Percentiles rank a stretch among this genome's conserved stretches.
Evolutionary conservation across 2,888 invertebrate genomes (phyloP).

Genomic region (Marasmarcha lunaedactyla): DNA sequence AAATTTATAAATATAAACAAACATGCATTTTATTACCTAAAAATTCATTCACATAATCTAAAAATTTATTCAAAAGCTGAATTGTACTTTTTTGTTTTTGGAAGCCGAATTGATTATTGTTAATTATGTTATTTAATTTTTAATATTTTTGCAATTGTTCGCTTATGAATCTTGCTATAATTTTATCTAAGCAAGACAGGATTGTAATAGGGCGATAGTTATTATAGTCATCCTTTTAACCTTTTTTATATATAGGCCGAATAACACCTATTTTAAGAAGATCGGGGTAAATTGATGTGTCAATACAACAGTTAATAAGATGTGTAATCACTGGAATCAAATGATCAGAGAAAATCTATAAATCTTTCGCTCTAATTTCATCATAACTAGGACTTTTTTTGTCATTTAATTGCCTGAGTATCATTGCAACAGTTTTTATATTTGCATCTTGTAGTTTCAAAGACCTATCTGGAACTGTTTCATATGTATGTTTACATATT

Average conservation of each 20-base stretch:
- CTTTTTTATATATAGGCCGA: conserved; percentile 11
- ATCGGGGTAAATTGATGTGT: conserved; percentile 5
- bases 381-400: conserved; percentile 11
- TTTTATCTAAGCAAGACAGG: conserved; percentile 8
- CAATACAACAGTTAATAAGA: conserved; percentile 7
- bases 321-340: conserved; percentile 7
- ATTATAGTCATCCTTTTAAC: conserved; percentile 2
- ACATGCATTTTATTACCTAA: conserved; percentile 5
- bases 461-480: not conserved
- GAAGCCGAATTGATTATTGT: conserved; percentile 8
- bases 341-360: conserved; percentile 8
- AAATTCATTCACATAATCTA: conserved; percentile 5
- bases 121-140: conserved; percentile 5
- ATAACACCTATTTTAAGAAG: conserved; percentile 8
- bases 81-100: conserved; percentile 8
- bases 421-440: not conserved
- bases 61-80: conserved; percentile 8
- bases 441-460: conserved; percentile 3
- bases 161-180: conserved; percentile 7
- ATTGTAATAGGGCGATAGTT: conserved; percentile 14
- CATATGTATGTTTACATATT: not conserved
- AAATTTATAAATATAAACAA: conserved; percentile 7
- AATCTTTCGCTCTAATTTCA: conserved; percentile 6
- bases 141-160: conserved; percentile 7
- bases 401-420: conserved; percentile 3